These are phyloP conservation scores for Drosophila suboccidentalis DNA, from an alignment of 2,888 invertebrate genomes.

Conservation along the genomic window DNA sequence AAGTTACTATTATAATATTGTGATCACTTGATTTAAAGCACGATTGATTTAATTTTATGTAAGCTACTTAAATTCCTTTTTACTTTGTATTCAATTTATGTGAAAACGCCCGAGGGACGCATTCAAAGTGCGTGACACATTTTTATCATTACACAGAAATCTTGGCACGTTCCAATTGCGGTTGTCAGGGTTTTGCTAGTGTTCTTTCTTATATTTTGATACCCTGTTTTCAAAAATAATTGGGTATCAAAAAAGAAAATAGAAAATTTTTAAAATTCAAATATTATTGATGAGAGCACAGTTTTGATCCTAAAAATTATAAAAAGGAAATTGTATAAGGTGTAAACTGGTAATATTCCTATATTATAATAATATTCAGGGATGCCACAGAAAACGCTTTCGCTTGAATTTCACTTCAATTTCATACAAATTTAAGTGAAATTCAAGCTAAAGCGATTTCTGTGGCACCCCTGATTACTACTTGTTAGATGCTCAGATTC, in stretches of 20 bases:
- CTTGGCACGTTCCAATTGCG: slow-evolving; percentile 36
- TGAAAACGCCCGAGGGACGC: slow-evolving; percentile 21
- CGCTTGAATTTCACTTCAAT: no score
- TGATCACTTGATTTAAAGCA: neutral
- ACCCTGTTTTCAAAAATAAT: neutral
- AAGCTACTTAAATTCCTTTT: slow-evolving; percentile 22
- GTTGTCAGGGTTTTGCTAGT: slow-evolving; percentile 8
- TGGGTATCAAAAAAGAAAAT: neutral
- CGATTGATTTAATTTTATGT: slow-evolving; percentile 6
- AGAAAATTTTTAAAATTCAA: neutral
- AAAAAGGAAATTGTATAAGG: no score
- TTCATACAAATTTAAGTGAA: no score
- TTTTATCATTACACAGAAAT: slow-evolving; percentile 39
- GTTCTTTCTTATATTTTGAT: slow-evolving; percentile 2
- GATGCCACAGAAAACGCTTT: no score
- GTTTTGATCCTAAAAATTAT: no score
- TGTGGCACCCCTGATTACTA: no score
- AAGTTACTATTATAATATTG: neutral
- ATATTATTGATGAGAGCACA: no score
- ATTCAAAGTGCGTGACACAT: slow-evolving; percentile 59
- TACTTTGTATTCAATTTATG: slow-evolving; percentile 56
- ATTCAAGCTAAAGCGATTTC: no score
- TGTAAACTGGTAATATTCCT: no score
- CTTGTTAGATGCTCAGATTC: no score
- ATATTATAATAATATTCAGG: no score